phyloP scores from a whole-genome alignment of 2,113 vertebrate genomes.

The Gadus macrocephalus region DNA sequence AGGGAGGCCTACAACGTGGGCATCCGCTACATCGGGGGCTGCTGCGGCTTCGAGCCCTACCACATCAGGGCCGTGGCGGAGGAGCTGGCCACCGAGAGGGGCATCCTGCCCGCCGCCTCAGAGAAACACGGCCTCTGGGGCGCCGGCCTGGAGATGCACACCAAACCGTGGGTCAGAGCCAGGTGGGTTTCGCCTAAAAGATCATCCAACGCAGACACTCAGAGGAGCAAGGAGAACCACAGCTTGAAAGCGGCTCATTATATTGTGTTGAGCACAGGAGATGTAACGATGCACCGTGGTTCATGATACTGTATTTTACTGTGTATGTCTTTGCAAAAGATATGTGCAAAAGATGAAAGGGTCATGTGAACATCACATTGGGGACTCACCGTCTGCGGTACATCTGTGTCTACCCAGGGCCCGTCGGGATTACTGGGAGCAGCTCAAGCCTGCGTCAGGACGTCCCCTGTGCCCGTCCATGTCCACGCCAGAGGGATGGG shows the following conservation, averaged over 20 bases:
- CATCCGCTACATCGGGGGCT: constrained; percentile 85
- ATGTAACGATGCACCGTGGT: no score
- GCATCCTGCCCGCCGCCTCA: constrained; percentile 82
- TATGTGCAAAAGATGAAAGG: no score
- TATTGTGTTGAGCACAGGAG: no score
- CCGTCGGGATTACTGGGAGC: constrained; percentile 85
- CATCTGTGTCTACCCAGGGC: constrained; percentile 64
- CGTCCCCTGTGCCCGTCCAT: constrained; percentile 76
- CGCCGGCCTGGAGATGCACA: constrained; percentile 82
- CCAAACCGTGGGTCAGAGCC: constrained; percentile 92
- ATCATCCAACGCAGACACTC: constrained; percentile 66
- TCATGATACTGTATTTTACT: no score
- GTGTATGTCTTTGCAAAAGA: background rate
- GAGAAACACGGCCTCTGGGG: constrained; percentile 91
- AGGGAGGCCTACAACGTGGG: constrained; percentile 82
- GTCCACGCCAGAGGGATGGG: constrained; percentile 81
- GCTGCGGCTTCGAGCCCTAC: constrained; percentile 92
- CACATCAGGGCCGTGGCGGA: constrained; percentile 87
- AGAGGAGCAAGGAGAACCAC: constrained; percentile 25
- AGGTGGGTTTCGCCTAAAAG: constrained; percentile 66
- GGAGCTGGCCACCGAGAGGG: constrained; percentile 82
- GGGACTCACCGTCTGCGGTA: no score
- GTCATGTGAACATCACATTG: no score
- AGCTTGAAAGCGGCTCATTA: no score
- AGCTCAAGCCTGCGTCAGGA: constrained; percentile 77